A percentile compares a stretch with the other conserved stretches of the same genome.
Conservation (phyloP, 2,888 invertebrate species). For the Drosophila infuscata region DNA sequence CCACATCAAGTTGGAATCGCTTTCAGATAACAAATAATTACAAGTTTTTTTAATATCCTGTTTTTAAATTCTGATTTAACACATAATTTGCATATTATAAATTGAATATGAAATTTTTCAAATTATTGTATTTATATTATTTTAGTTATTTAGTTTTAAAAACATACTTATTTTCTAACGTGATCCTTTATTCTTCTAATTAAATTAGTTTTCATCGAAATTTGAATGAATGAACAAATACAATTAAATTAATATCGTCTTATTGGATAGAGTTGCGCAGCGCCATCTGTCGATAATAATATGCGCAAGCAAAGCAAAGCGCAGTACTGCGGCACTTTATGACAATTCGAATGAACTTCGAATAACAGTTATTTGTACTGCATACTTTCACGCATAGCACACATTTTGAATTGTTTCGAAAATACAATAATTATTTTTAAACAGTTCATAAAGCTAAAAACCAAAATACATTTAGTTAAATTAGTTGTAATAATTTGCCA, state of each 20-base stretch:
- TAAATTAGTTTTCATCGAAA: background rate
- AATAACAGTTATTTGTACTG: background rate
- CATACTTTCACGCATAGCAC: slow-evolving; percentile 25
- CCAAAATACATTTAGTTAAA: too few relatives aligned
- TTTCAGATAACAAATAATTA: background rate
- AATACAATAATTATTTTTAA: background rate
- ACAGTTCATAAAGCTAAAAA: background rate
- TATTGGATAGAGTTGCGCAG: background rate
- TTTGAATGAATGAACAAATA: too few relatives aligned
- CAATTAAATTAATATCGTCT: background rate
- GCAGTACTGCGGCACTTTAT: background rate
- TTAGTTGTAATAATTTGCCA: background rate
- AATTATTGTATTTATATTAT: background rate
- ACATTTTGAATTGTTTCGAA: background rate
- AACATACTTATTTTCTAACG: background rate
- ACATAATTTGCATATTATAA: background rate
- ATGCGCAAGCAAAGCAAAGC: background rate
- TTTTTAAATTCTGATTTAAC: accelerated
- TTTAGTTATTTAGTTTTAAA: background rate
- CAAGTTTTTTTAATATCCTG: background rate
- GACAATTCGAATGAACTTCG: background rate
- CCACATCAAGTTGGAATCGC: background rate
- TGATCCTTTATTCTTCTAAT: background rate
- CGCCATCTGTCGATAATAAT: slow-evolving; percentile 6
- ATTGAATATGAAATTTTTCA: background rate